Percentiles rank a stretch among this genome's conserved stretches.
These are phyloP conservation scores for Heliconius melpomene DNA, from an alignment of 1,140 invertebrate species.

Conservation along the genomic window DNA sequence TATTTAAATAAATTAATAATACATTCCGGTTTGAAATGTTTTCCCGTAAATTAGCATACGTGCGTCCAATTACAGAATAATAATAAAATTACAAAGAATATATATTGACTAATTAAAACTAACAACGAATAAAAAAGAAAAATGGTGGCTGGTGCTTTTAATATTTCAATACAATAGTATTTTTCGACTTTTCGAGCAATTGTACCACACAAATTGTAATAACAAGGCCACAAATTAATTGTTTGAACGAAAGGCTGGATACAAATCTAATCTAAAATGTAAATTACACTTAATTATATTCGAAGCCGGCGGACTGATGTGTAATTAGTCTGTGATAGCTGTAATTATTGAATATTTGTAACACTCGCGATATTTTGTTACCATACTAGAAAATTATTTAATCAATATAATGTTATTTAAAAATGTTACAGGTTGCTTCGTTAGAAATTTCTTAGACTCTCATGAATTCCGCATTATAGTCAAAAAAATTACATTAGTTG, in stretches of 20 bases:
- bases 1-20: neutral
- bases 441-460: neutral
- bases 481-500: neutral
- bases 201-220: slow-evolving; percentile 16
- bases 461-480: neutral
- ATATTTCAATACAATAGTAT: neutral
- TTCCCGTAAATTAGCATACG: neutral
- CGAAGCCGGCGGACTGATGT: slow-evolving; percentile 32
- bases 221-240: slow-evolving; percentile 25
- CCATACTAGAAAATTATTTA: neutral
- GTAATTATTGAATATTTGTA: slow-evolving; percentile 35
- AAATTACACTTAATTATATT: slow-evolving; percentile 36
- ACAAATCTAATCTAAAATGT: slow-evolving; percentile 33
- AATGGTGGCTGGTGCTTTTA: neutral
- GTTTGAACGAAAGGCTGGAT: slow-evolving; percentile 33
- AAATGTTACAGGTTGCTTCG: neutral
- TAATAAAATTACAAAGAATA: slow-evolving; percentile 8
- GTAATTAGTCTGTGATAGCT: slow-evolving; percentile 33
- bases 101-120: slow-evolving; percentile 8
- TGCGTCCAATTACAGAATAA: neutral
- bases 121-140: neutral
- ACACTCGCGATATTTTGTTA: slow-evolving; percentile 17
- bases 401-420: slow-evolving; percentile 3
- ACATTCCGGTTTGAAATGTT: neutral
- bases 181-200: neutral